phyloP scores from a whole-genome alignment of 2,113 vertebrate genomes.

The Prionailurus viverrinus region DNA sequence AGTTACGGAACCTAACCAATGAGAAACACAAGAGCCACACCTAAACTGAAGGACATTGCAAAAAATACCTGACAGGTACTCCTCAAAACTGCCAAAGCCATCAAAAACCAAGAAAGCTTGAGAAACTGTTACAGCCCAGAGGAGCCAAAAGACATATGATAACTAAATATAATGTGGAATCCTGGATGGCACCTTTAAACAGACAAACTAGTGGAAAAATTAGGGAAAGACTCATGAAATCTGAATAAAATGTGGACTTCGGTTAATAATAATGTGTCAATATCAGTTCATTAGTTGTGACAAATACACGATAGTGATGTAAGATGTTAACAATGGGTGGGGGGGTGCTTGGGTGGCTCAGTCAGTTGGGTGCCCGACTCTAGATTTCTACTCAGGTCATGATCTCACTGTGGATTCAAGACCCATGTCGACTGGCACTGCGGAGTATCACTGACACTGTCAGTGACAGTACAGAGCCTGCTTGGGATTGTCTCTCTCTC shows the following conservation, averaged over 20 bases:
- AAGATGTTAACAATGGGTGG: background rate
- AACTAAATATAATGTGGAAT: background rate
- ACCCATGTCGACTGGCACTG: no score
- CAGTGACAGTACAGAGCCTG: no score
- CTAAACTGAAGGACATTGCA: background rate
- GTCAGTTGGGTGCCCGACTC: no score
- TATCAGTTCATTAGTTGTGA: background rate
- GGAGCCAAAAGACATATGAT: background rate
- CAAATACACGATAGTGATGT: background rate
- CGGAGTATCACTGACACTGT: no score
- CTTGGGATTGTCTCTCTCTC: no score
- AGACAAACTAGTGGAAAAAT: background rate
- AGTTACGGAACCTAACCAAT: background rate
- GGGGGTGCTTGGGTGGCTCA: no score
- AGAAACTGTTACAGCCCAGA: background rate
- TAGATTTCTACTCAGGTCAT: no score
- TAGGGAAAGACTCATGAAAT: background rate
- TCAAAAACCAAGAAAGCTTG: constrained; percentile 26
- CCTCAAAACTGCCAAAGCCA: background rate
- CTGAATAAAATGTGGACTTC: background rate
- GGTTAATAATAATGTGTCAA: background rate
- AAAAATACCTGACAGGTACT: background rate
- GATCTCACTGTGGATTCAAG: no score
- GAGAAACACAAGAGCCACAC: background rate
- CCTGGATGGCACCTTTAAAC: background rate